Conservation (phyloP, 53 echinoderm and acorn worm genomes). For the Echinarachnius parma region DNA sequence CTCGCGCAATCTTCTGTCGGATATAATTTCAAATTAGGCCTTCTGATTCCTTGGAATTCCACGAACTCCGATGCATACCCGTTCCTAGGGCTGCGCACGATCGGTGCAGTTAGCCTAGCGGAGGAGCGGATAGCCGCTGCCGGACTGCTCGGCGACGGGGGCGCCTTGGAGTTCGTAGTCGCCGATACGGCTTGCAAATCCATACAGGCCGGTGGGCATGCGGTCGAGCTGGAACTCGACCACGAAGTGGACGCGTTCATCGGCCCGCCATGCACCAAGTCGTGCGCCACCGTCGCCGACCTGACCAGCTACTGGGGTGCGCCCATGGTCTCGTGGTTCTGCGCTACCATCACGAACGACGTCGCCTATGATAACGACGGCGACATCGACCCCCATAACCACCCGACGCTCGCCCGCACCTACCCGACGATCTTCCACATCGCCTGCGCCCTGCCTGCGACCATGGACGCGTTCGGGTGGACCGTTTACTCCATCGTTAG, state of each 20-base stretch:
- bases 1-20: conserved; percentile 27
- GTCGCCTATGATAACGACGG: background rate
- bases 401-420: conserved; percentile 17
- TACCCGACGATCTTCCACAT: conserved; percentile 34
- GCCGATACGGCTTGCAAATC: conserved; percentile 13
- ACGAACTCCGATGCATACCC: conserved; percentile 16
- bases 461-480: conserved; percentile 11
- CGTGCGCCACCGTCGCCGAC: conserved; percentile 19
- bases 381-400: background rate
- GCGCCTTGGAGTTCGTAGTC: conserved; percentile 12
- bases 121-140: background rate
- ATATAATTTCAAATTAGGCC: conserved; percentile 20
- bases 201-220: conserved; percentile 12
- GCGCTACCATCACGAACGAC: conserved; percentile 10
- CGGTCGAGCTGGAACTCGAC: conserved; percentile 10
- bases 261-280: conserved; percentile 20
- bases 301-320: conserved; percentile 22
- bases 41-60: conserved; percentile 21
- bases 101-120: conserved; percentile 8
- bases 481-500: conserved; percentile 6
- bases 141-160: conserved; percentile 7
- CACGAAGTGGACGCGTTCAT: conserved; percentile 20
- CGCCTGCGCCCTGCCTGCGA: conserved; percentile 6
- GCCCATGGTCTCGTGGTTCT: conserved; percentile 38
- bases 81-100: conserved; percentile 17